Percentiles rank a stretch among this genome's conserved stretches.
phyloP scores from a whole-genome alignment of 37 sponge, comb jelly and placozoan genomes.

The Petrosia ficiformis region DNA sequence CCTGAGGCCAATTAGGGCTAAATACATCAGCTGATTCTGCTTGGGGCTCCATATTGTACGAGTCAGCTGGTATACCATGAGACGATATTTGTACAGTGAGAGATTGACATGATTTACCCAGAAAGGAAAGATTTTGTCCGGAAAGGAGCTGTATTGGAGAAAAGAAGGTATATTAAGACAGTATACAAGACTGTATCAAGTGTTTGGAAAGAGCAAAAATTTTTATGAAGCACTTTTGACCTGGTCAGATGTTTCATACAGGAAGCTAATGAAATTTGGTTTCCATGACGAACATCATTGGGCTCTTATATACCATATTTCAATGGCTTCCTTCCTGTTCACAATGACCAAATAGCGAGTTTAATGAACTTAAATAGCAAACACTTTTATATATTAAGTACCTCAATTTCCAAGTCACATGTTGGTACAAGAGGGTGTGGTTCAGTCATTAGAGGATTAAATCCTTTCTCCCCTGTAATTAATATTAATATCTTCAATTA shows the following conservation, averaged over 20 bases:
- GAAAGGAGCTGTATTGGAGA: slow-evolving; percentile 47
- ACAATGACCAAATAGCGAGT: no score
- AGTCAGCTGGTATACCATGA: slow-evolving; percentile 52
- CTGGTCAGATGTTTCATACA: no score
- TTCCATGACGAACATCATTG: no score
- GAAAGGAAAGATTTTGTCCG: slow-evolving; percentile 44
- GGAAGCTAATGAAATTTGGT: no score
- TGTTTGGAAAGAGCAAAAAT: no score
- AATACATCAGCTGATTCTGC: slow-evolving; percentile 6
- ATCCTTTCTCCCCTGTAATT: no score
- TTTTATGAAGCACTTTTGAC: no score
- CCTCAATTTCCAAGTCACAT: slow-evolving; percentile 57
- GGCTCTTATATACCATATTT: no score
- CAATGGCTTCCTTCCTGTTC: no score
- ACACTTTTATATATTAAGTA: slow-evolving; percentile 6
- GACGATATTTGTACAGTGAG: slow-evolving; percentile 40
- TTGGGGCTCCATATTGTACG: neutral
- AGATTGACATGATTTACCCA: slow-evolving; percentile 29
- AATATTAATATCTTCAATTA: no score
- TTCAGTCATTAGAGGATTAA: slow-evolving; percentile 29
- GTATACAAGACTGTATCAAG: neutral
- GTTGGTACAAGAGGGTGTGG: slow-evolving; percentile 45
- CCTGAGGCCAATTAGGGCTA: slow-evolving; percentile 5
- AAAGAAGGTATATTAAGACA: neutral
- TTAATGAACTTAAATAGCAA: no score